phyloP scores from a whole-genome alignment of 2,888 invertebrate genomes.

The Mellilla xanthometata region DNA sequence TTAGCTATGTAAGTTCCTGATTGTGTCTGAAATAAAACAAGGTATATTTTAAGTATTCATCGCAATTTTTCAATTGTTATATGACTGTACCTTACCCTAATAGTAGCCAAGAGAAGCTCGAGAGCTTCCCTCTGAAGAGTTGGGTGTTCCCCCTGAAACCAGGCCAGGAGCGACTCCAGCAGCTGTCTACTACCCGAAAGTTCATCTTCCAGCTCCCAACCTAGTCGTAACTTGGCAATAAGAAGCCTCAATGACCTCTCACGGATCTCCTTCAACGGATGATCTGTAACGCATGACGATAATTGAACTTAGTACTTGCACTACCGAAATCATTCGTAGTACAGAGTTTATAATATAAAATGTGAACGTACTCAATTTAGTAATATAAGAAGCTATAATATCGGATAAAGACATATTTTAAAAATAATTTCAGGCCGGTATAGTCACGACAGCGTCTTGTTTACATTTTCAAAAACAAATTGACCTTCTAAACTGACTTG shows the following conservation, averaged over 20 bases:
- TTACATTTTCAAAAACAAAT: conserved; percentile 12
- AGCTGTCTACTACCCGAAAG: conserved; percentile 82
- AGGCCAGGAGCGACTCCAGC: conserved; percentile 81
- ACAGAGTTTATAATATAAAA: no score
- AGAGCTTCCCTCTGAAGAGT: conserved; percentile 82
- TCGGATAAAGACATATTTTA: conserved; percentile 36
- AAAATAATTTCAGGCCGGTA: not conserved
- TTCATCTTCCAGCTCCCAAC: conserved; percentile 84
- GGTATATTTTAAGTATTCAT: not conserved
- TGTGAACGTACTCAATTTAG: conserved; percentile 51
- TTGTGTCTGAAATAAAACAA: conserved; percentile 69
- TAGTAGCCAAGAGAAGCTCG: conserved; percentile 75
- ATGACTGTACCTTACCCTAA: conserved; percentile 69
- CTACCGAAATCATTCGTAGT: no score
- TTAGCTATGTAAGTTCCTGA: conserved; percentile 74
- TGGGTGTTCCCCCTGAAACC: conserved; percentile 82
- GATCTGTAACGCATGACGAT: conserved; percentile 77
- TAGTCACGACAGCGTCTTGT: not conserved
- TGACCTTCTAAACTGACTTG: no score
- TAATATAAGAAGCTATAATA: conserved; percentile 49
- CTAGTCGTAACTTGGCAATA: conserved; percentile 84
- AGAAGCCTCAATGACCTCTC: conserved; percentile 78
- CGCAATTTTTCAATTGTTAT: no score
- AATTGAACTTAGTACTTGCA: no score
- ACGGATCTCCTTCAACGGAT: conserved; percentile 82